phyloP scores from a whole-genome alignment of 2,113 vertebrate species.

The Eidolon helvum region DNA sequence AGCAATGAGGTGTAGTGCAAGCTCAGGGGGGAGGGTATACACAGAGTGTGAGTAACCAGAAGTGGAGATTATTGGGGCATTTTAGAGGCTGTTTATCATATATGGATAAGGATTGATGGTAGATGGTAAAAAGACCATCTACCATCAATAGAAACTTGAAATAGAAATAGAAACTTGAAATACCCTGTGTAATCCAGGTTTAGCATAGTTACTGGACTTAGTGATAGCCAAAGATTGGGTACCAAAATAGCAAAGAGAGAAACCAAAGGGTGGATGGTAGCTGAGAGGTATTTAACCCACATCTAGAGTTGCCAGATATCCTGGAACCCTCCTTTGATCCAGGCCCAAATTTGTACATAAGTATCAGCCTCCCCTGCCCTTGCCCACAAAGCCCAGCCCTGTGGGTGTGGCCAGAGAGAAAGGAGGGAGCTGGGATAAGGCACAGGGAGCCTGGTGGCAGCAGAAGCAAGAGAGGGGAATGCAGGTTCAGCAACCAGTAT shows the following conservation, averaged over 20 bases:
- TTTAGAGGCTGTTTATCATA: neutral
- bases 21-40: neutral
- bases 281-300: neutral
- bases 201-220: constrained; percentile 7
- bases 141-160: too few relatives aligned
- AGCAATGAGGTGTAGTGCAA: neutral
- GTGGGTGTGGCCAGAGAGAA: neutral
- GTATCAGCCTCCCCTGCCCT: neutral
- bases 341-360: neutral
- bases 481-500: constrained; percentile 70
- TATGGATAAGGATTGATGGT: constrained; percentile 14
- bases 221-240: neutral
- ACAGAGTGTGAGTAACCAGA: neutral
- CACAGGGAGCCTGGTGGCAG: neutral
- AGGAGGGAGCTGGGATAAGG: neutral
- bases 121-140: neutral
- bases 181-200: neutral
- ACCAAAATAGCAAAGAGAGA: neutral
- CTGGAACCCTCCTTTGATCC: neutral
- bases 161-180: constrained; percentile 10
- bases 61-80: neutral
- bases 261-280: neutral
- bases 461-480: constrained; percentile 44
- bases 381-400: neutral
- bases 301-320: neutral